A percentile compares a stretch with the other conserved stretches of the same genome.
Conservation (phyloP, 2,888 invertebrate species). For the Mesodorylaimus sp. region DNA sequence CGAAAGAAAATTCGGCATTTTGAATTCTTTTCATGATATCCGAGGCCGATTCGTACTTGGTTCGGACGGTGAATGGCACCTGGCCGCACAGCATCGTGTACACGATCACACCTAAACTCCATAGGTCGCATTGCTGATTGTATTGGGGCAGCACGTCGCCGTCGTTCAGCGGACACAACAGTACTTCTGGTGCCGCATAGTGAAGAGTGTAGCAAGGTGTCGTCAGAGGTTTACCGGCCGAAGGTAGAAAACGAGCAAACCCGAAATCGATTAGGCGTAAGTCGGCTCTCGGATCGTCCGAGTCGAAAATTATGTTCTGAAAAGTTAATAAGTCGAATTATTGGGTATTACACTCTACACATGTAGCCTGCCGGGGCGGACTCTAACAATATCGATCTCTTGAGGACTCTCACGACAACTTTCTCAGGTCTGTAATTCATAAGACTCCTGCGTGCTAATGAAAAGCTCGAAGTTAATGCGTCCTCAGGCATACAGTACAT, state of each 20-base stretch:
- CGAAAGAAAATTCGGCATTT: constrained; percentile 56
- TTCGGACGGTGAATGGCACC: constrained; percentile 57
- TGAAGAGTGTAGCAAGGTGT: constrained; percentile 84
- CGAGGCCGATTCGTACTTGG: constrained; percentile 51
- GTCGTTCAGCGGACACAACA: constrained; percentile 42
- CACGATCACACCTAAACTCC: constrained; percentile 83
- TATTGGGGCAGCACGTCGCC: constrained; percentile 43
- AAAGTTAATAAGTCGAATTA: constrained; percentile 18
- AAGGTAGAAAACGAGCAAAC: constrained; percentile 57
- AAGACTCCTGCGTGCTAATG: too few species aligned
- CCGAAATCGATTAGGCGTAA: constrained; percentile 91
- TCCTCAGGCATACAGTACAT: too few species aligned
- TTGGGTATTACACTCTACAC: too few species aligned
- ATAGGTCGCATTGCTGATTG: constrained; percentile 79
- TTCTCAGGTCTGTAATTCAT: too few species aligned
- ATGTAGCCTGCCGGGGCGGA: too few species aligned
- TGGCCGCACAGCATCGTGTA: constrained; percentile 67
- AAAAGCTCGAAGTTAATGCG: too few species aligned
- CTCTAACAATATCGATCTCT: too few species aligned
- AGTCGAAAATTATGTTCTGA: constrained; percentile 50
- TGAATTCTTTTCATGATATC: constrained; percentile 58
- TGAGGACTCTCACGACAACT: too few species aligned
- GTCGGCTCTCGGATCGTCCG: constrained; percentile 40
- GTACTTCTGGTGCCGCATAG: constrained; percentile 86
- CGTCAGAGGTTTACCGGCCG: constrained; percentile 34